phyloP scores from a whole-genome alignment of 2,113 vertebrate genomes.

The Lethenteron camtschaticum region DNA sequence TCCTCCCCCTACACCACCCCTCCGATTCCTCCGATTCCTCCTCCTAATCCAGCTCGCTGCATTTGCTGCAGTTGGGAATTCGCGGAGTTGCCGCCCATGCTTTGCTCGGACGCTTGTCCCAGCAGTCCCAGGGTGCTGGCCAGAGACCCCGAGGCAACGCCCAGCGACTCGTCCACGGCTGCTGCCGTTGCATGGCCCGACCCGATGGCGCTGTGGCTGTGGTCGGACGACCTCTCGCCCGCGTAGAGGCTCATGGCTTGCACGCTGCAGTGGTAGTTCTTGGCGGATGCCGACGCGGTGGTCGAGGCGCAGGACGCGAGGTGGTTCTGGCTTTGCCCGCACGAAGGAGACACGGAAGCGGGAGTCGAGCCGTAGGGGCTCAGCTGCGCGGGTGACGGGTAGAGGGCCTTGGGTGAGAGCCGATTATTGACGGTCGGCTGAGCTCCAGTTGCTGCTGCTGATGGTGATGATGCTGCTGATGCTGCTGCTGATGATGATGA shows the following conservation, averaged over 20 bases:
- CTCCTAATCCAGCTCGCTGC: no score
- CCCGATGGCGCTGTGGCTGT: constrained; percentile 25
- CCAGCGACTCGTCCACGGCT: not conserved
- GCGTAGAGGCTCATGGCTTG: constrained; percentile 42
- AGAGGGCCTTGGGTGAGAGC: no score
- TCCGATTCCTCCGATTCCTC: no score
- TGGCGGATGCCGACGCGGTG: constrained; percentile 22
- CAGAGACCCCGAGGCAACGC: not conserved
- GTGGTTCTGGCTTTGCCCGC: no score
- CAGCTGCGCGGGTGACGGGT: no score
- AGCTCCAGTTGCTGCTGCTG: no score
- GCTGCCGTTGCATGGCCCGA: constrained; percentile 24
- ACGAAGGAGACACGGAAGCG: no score
- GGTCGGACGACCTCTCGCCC: constrained; percentile 21
- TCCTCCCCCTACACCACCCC: no score
- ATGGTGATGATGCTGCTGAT: no score
- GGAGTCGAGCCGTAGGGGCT: no score
- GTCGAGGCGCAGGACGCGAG: constrained; percentile 23
- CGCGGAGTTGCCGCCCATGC: not conserved
- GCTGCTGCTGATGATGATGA: no score
- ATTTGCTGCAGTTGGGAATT: not conserved
- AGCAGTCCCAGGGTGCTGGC: not conserved
- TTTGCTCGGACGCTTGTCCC: not conserved
- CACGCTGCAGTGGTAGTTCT: constrained; percentile 44
- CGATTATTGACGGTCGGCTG: no score